phyloP scores from a whole-genome alignment of 1,140 invertebrate genomes.

The Vollenhovia emeryi region DNA sequence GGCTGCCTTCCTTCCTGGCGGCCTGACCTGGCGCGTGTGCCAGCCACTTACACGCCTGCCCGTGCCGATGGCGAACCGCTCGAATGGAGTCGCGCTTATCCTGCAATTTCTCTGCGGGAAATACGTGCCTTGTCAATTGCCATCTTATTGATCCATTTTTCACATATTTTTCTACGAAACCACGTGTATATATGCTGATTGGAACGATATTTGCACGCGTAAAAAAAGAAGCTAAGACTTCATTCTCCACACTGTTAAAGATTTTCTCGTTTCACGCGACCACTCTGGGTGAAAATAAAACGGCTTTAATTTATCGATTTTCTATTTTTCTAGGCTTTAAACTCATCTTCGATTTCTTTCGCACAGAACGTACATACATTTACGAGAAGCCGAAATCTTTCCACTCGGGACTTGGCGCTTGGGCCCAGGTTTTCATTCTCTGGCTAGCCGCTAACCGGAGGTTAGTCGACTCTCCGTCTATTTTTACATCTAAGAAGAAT shows the following conservation, averaged over 20 bases:
- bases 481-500: no score
- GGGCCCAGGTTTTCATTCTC: no score
- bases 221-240: background rate
- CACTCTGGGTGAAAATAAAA: background rate
- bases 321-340: background rate
- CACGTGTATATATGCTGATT: no score
- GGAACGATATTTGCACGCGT: background rate
- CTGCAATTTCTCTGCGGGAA: no score
- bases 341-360: background rate
- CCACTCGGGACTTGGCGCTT: no score
- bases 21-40: constrained; percentile 62
- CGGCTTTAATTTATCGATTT: background rate
- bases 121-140: background rate
- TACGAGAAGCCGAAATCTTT: no score
- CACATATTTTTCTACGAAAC: background rate
- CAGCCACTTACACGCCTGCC: constrained; percentile 53
- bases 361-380: background rate
- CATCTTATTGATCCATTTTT: background rate
- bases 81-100: no score
- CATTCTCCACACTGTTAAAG: background rate
- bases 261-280: background rate
- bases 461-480: no score
- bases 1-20: constrained; percentile 32
- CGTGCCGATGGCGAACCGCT: constrained; percentile 30
- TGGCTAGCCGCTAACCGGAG: no score